phyloP scores from a whole-genome alignment of 2,888 invertebrate genomes.

The Ochropleura plecta region DNA sequence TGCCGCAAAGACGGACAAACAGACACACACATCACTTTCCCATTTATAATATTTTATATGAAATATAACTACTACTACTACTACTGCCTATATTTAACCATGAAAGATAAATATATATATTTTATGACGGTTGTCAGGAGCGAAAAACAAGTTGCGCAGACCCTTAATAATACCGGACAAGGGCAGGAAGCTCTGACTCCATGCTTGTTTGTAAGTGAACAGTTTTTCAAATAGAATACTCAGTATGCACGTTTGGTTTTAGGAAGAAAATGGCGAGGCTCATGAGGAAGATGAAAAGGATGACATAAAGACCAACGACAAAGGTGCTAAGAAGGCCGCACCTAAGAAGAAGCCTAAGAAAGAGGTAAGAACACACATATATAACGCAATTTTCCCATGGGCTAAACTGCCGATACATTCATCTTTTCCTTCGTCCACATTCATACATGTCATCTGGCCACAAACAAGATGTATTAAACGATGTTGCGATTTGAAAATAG shows the following conservation, averaged over 20 bases:
- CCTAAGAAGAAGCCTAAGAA: slow-evolving; percentile 88
- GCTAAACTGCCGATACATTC: too few relatives aligned
- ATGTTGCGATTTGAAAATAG: not conserved
- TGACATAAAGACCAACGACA: slow-evolving; percentile 85
- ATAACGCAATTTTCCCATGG: not conserved
- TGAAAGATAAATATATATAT: not conserved
- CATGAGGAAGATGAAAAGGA: slow-evolving; percentile 88
- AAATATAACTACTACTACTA: too few relatives aligned
- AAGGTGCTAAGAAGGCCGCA: slow-evolving; percentile 83
- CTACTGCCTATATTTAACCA: too few relatives aligned
- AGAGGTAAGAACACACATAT: slow-evolving; percentile 80
- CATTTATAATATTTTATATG: too few relatives aligned
- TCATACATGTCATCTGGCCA: too few relatives aligned
- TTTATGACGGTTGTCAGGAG: not conserved
- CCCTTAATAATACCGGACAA: not conserved
- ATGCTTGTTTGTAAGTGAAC: not conserved
- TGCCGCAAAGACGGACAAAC: too few relatives aligned
- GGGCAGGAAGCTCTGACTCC: not conserved
- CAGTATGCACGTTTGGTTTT: not conserved
- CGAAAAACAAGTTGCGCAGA: not conserved
- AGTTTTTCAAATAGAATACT: not conserved
- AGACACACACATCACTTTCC: too few relatives aligned
- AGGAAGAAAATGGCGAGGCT: slow-evolving; percentile 88
- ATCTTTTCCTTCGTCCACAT: too few relatives aligned
- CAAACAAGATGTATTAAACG: not conserved